phyloP scores from a whole-genome alignment of 2,888 invertebrate genomes.

The Lasioglossum pauxillum region DNA sequence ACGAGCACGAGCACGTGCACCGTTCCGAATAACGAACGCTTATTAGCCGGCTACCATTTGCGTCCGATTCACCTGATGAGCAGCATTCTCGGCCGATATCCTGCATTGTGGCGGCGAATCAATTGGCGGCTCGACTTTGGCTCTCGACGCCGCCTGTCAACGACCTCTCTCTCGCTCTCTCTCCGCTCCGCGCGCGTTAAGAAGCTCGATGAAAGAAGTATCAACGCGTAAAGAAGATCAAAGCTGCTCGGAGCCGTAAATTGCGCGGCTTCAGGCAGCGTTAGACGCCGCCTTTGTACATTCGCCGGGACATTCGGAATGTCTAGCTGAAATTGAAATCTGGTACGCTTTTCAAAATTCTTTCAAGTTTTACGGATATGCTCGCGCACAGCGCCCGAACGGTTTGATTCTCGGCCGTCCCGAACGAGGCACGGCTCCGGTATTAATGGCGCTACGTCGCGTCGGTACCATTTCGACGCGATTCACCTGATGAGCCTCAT shows the following conservation, averaged over 20 bases:
- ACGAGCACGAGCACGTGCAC: constrained; percentile 49
- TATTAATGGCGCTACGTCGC: constrained; percentile 56
- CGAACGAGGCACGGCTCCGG: constrained; percentile 13
- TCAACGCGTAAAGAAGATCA: background rate
- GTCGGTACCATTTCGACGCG: constrained; percentile 53
- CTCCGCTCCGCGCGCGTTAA: background rate
- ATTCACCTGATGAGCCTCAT: constrained; percentile 68
- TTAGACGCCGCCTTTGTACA: background rate
- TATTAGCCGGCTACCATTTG: constrained; percentile 78
- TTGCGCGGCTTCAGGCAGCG: constrained; percentile 6
- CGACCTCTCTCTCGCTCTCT: background rate
- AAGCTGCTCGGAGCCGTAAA: constrained; percentile 18
- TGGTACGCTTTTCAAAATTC: background rate
- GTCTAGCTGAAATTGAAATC: background rate
- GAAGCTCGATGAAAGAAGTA: background rate
- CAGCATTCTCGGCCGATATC: constrained; percentile 68
- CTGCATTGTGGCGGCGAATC: constrained; percentile 65
- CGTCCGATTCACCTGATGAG: constrained; percentile 80
- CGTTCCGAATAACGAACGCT: constrained; percentile 70
- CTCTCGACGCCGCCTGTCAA: constrained; percentile 28
- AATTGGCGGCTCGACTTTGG: constrained; percentile 54
- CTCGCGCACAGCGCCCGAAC: background rate
- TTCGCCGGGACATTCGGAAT: background rate
- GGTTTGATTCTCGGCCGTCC: background rate
- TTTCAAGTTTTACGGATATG: background rate